Evolutionary conservation across 2,113 vertebrate genomes (phyloP).

Genomic region (Asarcornis scutulata): DNA sequence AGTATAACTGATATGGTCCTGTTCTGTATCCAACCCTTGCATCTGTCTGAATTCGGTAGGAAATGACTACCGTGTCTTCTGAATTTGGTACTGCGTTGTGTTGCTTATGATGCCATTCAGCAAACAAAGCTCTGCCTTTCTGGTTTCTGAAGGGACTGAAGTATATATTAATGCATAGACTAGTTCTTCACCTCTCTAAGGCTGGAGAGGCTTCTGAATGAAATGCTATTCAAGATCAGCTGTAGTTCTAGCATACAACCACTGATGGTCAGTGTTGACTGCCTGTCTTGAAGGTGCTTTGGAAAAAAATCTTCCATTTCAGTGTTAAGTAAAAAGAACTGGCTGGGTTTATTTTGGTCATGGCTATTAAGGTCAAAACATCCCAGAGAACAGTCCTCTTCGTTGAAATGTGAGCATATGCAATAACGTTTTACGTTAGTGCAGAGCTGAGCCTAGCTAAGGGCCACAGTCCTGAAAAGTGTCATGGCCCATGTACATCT

Average conservation of each 20-base stretch:
- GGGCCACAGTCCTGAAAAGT: not conserved
- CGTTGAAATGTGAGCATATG: not conserved
- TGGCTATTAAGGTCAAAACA: not conserved
- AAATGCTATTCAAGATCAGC: not conserved
- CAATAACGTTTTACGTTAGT: not conserved
- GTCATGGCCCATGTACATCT: not conserved
- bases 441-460: not conserved
- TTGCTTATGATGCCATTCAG: not conserved
- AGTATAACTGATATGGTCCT: not conserved
- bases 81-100: not conserved
- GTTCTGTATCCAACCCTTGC: not conserved
- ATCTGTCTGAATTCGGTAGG: not conserved
- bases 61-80: rapidly evolving
- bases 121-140: not conserved
- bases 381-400: not conserved
- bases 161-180: not conserved
- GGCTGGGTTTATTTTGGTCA: not conserved
- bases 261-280: too few relatives aligned
- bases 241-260: not conserved
- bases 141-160: not conserved
- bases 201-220: not conserved
- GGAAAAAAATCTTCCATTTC: not conserved
- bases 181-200: not conserved
- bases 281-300: not conserved
- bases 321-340: not conserved